phyloP scores from a whole-genome alignment of 2,113 vertebrate genomes.

The Coregonus clupeaformis region DNA sequence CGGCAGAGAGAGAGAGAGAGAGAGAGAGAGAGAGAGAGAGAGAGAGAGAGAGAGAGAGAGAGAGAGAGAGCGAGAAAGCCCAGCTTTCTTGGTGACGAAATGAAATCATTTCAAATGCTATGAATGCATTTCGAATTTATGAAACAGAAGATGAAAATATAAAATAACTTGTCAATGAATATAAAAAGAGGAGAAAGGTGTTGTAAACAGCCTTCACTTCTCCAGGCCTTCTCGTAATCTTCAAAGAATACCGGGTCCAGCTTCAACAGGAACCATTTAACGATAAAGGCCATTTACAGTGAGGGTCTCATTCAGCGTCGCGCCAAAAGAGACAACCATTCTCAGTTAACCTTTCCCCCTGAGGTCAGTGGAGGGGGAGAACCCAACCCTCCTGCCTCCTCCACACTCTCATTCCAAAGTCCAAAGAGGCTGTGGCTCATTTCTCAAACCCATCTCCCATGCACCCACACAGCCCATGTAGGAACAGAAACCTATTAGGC shows the following conservation, averaged over 20 bases:
- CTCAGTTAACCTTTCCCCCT: constrained; percentile 10
- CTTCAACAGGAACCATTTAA: background rate
- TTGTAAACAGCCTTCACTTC: background rate
- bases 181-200: background rate
- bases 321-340: background rate
- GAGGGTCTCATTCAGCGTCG: background rate
- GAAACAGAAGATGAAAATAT: constrained; percentile 7
- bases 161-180: constrained; percentile 5
- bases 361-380: constrained; percentile 15
- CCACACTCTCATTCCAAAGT: constrained; percentile 22
- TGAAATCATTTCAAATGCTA: constrained; percentile 44
- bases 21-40: too few relatives aligned
- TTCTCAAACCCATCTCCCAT: constrained; percentile 52
- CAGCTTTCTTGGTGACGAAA: too few relatives aligned
- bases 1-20: constrained; percentile 8
- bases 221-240: background rate
- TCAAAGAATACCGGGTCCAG: background rate
- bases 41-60: too few relatives aligned
- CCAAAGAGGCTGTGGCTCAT: constrained; percentile 31
- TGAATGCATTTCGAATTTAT: constrained; percentile 18
- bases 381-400: background rate
- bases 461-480: constrained; percentile 42
- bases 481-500: constrained; percentile 58
- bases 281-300: background rate
- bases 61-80: too few relatives aligned